These are phyloP conservation scores for Clitarchus hookeri DNA, from an alignment of 2,888 invertebrate genomes.

Conservation along the genomic window DNA sequence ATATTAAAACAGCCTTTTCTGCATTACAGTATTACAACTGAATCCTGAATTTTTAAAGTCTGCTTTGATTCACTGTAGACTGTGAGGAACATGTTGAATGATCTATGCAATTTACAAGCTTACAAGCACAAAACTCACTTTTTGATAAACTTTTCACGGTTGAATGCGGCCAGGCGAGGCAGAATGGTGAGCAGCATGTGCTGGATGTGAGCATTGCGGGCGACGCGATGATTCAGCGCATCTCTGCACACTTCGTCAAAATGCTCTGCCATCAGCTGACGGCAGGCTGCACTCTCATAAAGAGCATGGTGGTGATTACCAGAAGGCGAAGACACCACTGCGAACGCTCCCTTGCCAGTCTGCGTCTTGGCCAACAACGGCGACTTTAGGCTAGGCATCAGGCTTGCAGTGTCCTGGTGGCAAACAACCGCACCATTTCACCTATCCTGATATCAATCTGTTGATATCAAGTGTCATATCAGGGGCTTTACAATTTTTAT, in stretches of 20 bases:
- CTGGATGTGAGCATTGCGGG: conserved; percentile 81
- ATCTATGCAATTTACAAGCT: too few relatives aligned
- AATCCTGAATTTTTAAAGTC: too few relatives aligned
- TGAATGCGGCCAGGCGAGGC: conserved; percentile 93
- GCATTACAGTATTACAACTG: too few relatives aligned
- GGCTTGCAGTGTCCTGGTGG: conserved; percentile 57
- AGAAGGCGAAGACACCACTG: conserved; percentile 34
- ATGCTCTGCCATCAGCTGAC: conserved; percentile 78
- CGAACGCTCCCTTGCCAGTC: conserved; percentile 39
- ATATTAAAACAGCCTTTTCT: too few relatives aligned
- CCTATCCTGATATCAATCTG: conserved; percentile 18
- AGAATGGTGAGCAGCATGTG: conserved; percentile 84
- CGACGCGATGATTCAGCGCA: conserved; percentile 75
- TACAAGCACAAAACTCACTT: conserved; percentile 53
- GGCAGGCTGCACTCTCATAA: conserved; percentile 87
- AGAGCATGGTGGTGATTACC: conserved; percentile 54
- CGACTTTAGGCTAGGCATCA: conserved; percentile 64
- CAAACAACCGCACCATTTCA: conserved; percentile 51
- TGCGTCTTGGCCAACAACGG: conserved; percentile 59
- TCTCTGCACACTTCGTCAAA: conserved; percentile 79
- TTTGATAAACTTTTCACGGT: conserved; percentile 76
- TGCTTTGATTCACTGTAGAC: too few relatives aligned
- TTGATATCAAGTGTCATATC: not conserved
- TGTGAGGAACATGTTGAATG: too few relatives aligned
- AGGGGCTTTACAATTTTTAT: too few relatives aligned